Evolutionary conservation across 1,140 invertebrate species (phyloP), one percentile per base, ranked within the genome.

Genomic region (Saxidomus purpurata): DNA sequence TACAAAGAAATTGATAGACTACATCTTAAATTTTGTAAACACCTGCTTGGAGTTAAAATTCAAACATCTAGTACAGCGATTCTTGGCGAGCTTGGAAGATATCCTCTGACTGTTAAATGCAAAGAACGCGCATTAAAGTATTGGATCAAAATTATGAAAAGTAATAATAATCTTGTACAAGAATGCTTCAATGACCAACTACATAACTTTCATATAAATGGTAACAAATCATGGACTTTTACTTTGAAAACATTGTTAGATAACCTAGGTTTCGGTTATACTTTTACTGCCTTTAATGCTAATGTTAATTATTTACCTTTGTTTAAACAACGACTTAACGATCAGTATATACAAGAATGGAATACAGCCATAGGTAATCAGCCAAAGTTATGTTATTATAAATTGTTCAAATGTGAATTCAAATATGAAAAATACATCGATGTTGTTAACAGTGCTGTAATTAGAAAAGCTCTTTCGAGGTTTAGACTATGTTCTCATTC

Each of bases 11-110:
- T 71, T 28, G 82, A 84, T n/a, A 47, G 8, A 47, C 1, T 69
- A 11, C 59, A 84, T 71, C 28, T 84, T 28, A 69, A 49, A 13
- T 84, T 84, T 71, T 84, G 61, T 77, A 77, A 61, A 59, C 13
- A 36, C 28, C 15, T 81, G 15, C 77, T 89, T 43, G 63, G 55
- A n/a, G 55, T 59, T 22, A 19, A 25, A 22, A 9, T n/a, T 9
- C 6, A 22, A 9, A 59, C 55, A 59, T 28, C 55, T 9, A 67
- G 8, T 67, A 25, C 34, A 8, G n/a, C 25, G 13, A 19, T 67
- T 34, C 6, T 67, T 8, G 63, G 31, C 4, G 25, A 67, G 19
- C 63, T 31, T 31, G n/a, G 63, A 31, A 28, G 63, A 31, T 67
- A 31, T 67, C 63, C 63, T 2, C 25, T 67, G 6, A 31, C 63